Percentiles rank a stretch among this genome's conserved stretches.
phyloP scores from a whole-genome alignment of 2,888 invertebrate species.

The Dermolepida albohirtum region DNA sequence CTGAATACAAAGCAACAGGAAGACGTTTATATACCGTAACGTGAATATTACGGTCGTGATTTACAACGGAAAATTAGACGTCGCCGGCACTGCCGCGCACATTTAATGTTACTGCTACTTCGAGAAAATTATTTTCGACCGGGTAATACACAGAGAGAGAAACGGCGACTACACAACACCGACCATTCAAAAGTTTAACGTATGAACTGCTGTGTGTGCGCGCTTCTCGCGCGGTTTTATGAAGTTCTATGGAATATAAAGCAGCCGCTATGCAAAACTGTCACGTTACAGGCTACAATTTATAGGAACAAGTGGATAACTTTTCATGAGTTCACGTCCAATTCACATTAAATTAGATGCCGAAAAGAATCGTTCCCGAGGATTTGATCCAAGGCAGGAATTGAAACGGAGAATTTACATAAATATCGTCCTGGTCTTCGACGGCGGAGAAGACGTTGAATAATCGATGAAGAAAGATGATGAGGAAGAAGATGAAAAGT shows the following conservation, averaged over 20 bases:
- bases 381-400: background rate
- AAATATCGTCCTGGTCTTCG: background rate
- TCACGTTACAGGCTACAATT: slow-evolving; percentile 62
- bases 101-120: background rate
- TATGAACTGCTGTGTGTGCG: slow-evolving; percentile 7
- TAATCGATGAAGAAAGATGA: too few relatives aligned
- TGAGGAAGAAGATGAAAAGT: too few relatives aligned
- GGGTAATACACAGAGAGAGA: too few relatives aligned
- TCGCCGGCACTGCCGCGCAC: background rate
- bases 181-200: background rate
- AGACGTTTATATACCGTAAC: slow-evolving; percentile 1
- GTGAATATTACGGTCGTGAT: slow-evolving; percentile 17
- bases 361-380: slow-evolving; percentile 51
- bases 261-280: slow-evolving; percentile 54
- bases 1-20: slow-evolving; percentile 16
- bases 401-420: slow-evolving; percentile 10
- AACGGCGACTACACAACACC: too few relatives aligned
- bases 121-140: background rate
- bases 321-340: slow-evolving; percentile 59
- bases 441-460: too few relatives aligned
- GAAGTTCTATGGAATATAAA: slow-evolving; percentile 54
- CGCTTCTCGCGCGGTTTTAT: slow-evolving; percentile 48
- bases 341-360: slow-evolving; percentile 61
- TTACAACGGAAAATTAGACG: slow-evolving; percentile 15
- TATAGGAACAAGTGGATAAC: slow-evolving; percentile 63